phyloP scores from a whole-genome alignment of 2,797 vertebrate genomes.

The Pogoniulus pusillus region DNA sequence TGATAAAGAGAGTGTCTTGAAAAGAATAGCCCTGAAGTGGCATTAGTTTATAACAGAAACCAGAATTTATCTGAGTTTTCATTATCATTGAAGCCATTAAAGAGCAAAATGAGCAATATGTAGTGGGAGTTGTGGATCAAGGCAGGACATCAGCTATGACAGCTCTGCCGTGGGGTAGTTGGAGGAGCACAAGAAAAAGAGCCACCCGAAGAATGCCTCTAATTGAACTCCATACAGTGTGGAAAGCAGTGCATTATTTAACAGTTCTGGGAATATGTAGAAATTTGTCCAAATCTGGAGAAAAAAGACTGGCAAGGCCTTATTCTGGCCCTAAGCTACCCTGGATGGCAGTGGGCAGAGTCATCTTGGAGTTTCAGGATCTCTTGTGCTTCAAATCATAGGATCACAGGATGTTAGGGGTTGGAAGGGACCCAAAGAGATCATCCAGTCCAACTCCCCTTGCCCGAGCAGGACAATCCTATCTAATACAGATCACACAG shows the following conservation, averaged over 20 bases:
- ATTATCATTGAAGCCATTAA: conserved; percentile 28
- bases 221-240: conserved; percentile 18
- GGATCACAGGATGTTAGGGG: too few species aligned
- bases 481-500: too few species aligned
- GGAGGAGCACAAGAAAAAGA: conserved; percentile 12
- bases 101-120: conserved; percentile 2
- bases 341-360: not conserved
- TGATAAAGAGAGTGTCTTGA: not conserved
- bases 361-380: not conserved
- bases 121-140: conserved; percentile 15
- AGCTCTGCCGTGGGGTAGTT: conserved; percentile 23
- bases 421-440: too few species aligned
- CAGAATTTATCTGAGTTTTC: conserved; percentile 10
- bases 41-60: conserved; percentile 24
- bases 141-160: not conserved
- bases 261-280: conserved; percentile 48
- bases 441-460: too few species aligned
- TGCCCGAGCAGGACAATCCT: too few species aligned
- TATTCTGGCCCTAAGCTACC: not conserved
- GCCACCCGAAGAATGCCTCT: conserved; percentile 12
- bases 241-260: conserved; percentile 34
- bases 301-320: not conserved
- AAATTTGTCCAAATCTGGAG: not conserved
- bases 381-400: not conserved
- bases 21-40: not conserved